phyloP scores from a whole-genome alignment of 2,888 invertebrate species.

The Phaonia tiefii region DNA sequence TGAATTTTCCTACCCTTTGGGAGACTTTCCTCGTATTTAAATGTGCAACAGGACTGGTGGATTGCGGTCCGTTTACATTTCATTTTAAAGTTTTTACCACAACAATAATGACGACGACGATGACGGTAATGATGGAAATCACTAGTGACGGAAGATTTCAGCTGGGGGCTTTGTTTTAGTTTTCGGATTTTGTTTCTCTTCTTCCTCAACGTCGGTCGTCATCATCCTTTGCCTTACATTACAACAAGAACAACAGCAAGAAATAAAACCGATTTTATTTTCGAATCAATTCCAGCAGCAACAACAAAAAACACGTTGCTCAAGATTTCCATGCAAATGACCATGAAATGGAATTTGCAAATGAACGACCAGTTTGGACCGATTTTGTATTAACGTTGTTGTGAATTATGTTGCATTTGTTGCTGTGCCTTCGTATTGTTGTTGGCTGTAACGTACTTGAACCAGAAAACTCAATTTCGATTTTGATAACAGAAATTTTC shows the following conservation, averaged over 20 bases:
- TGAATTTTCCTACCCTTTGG: too few species aligned
- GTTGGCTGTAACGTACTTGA: slow-evolving; percentile 75
- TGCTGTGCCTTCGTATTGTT: slow-evolving; percentile 16
- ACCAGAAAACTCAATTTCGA: slow-evolving; percentile 73
- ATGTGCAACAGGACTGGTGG: slow-evolving; percentile 42
- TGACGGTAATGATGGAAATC: slow-evolving; percentile 77
- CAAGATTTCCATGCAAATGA: slow-evolving; percentile 77
- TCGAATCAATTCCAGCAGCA: neutral
- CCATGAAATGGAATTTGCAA: slow-evolving; percentile 73
- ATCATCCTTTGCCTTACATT: slow-evolving; percentile 25
- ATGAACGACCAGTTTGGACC: slow-evolving; percentile 58
- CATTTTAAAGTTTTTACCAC: slow-evolving; percentile 47
- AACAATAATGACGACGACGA: slow-evolving; percentile 67
- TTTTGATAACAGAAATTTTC: slow-evolving; percentile 68
- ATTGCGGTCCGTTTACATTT: slow-evolving; percentile 39
- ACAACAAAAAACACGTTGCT: slow-evolving; percentile 55
- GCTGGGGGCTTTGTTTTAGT: slow-evolving; percentile 63
- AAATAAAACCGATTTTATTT: slow-evolving; percentile 21
- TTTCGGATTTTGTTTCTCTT: slow-evolving; percentile 43
- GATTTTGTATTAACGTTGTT: slow-evolving; percentile 39
- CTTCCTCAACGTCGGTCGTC: slow-evolving; percentile 12
- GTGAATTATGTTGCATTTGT: slow-evolving; percentile 25
- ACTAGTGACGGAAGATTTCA: slow-evolving; percentile 76
- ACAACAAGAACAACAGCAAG: slow-evolving; percentile 54
- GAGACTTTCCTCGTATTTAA: too few species aligned